Conservation (phyloP, 2,113 vertebrate species). For the Noturus placidus region DNA sequence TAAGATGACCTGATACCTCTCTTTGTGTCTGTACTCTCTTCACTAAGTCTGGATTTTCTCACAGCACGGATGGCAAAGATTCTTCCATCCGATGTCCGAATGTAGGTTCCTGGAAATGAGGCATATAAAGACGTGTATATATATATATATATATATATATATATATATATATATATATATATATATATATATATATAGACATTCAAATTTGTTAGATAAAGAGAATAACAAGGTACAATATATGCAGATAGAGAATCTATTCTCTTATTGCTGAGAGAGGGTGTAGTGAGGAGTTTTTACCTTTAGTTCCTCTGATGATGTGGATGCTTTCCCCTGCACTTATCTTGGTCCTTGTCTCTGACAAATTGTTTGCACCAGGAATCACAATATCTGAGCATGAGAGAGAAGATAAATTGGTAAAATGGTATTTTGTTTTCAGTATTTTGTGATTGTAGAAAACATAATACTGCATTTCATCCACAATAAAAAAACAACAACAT, state of each 20-base stretch:
- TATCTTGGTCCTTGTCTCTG: slow-evolving; percentile 89
- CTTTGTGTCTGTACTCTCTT: slow-evolving; percentile 75
- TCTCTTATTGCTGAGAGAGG: not conserved
- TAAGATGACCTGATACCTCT: slow-evolving; percentile 71
- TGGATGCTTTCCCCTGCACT: slow-evolving; percentile 92
- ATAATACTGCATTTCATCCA: not conserved
- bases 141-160: not conserved
- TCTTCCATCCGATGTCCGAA: slow-evolving; percentile 89
- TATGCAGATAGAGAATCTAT: not conserved
- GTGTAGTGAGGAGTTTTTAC: slow-evolving; percentile 60
- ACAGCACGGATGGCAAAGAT: slow-evolving; percentile 96
- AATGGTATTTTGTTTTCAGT: not conserved
- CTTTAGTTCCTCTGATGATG: slow-evolving; percentile 93
- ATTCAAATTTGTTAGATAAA: slow-evolving; percentile 2
- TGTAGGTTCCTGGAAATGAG: slow-evolving; percentile 83
- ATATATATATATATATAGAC: not conserved
- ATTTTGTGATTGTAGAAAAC: not conserved
- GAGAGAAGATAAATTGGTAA: not conserved
- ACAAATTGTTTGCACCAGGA: slow-evolving; percentile 89
- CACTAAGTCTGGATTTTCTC: slow-evolving; percentile 80
- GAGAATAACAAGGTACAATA: not conserved
- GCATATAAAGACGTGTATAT: slow-evolving; percentile 4
- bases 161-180: not conserved
- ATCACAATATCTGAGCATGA: slow-evolving; percentile 88
- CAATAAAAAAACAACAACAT: not conserved